These are phyloP conservation scores for Asteroscopus sphinx DNA, from an alignment of 2,888 invertebrate species.

Conservation along the genomic window DNA sequence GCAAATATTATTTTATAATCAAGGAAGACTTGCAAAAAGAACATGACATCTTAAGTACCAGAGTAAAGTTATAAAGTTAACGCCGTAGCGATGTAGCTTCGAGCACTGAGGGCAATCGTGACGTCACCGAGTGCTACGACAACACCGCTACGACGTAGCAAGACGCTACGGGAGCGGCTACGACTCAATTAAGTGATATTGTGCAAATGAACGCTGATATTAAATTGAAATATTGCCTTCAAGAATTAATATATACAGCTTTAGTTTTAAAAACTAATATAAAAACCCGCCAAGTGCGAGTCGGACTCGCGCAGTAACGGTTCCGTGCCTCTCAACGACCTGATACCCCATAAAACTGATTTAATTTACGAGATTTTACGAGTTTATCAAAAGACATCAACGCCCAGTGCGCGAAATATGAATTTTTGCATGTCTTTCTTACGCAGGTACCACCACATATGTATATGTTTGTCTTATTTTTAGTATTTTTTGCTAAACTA, in stretches of 20 bases:
- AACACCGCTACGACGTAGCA: constrained; percentile 31
- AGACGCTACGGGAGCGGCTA: constrained; percentile 18
- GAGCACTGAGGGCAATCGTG: constrained; percentile 10
- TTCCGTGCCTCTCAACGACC: no score
- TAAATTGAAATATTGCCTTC: constrained; percentile 7
- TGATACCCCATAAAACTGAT: no score
- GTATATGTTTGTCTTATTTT: no score
- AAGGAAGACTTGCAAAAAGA: constrained; percentile 17
- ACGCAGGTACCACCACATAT: no score
- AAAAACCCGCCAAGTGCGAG: no score
- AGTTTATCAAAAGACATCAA: no score
- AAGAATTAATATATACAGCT: background rate
- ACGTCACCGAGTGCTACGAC: constrained; percentile 35
- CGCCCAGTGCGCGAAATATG: no score
- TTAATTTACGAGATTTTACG: no score
- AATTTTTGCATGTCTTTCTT: no score
- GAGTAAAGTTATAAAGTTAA: constrained; percentile 22
- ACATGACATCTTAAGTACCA: constrained; percentile 15
- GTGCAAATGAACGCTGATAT: constrained; percentile 17
- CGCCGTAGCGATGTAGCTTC: constrained; percentile 3
- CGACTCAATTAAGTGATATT: constrained; percentile 31
- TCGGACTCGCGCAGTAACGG: no score
- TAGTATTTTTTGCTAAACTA: no score
- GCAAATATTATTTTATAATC: constrained; percentile 19
- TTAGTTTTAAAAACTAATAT: no score